Percentiles rank a stretch among this genome's conserved stretches.
Evolutionary conservation across 2,113 vertebrate species (phyloP).

Genomic region (Burhinus oedicnemus): DNA sequence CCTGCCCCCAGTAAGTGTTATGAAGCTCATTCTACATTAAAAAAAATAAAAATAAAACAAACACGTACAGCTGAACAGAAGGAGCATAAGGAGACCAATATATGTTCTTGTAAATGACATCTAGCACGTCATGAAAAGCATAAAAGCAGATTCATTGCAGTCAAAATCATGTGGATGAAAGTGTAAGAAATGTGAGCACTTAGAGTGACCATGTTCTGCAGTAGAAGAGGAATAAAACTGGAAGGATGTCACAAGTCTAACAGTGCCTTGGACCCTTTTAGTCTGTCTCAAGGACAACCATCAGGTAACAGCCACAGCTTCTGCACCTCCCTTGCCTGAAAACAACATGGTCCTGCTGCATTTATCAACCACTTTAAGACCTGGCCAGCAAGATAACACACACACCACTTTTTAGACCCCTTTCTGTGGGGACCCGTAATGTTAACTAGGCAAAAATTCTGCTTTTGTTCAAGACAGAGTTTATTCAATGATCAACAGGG

Average conservation of each 20-base stretch:
- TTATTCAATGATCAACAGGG: not conserved
- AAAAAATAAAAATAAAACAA: not conserved
- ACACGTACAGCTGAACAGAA: not conserved
- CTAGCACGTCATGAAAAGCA: not conserved
- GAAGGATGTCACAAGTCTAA: not conserved
- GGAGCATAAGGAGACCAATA: not conserved
- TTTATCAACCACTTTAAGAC: not conserved
- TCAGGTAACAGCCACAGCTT: not conserved
- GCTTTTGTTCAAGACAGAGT: not conserved
- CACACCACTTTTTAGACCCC: not conserved
- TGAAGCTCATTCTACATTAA: not conserved
- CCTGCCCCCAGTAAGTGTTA: not conserved
- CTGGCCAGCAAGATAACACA: not conserved
- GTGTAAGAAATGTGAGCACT: not conserved
- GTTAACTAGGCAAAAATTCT: not conserved
- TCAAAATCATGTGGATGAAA: not conserved
- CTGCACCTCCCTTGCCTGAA: not conserved
- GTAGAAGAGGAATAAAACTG: not conserved
- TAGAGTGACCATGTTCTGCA: not conserved
- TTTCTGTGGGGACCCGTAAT: not conserved
- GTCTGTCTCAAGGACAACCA: not conserved
- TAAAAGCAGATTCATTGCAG: not conserved
- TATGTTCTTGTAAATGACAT: accelerated
- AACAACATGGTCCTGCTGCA: not conserved
- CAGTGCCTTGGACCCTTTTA: not conserved